Conservation (phyloP, 1,140 invertebrate genomes). For the Ruditapes philippinarum region DNA sequence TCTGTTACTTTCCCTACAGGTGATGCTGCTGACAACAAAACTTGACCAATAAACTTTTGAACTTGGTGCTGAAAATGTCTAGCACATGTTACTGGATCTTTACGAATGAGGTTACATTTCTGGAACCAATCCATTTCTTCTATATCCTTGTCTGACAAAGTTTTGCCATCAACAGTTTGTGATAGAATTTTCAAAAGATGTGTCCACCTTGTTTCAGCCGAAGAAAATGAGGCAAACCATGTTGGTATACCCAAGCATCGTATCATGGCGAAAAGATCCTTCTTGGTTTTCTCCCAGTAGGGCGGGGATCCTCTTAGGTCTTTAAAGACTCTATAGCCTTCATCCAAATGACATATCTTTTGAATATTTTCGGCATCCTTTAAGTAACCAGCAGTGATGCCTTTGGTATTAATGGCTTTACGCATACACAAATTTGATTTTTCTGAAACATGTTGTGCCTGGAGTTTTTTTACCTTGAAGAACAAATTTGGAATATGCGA, state of each 20-base stretch:
- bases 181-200: constrained; percentile 41
- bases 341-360: constrained; percentile 32
- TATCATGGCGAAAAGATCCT: constrained; percentile 59
- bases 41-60: constrained; percentile 41
- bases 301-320: constrained; percentile 42
- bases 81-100: constrained; percentile 71
- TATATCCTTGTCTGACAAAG: constrained; percentile 26
- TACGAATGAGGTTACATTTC: constrained; percentile 54
- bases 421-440: constrained; percentile 17
- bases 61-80: constrained; percentile 66
- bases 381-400: neutral
- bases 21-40: constrained; percentile 17
- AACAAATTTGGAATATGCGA: constrained; percentile 53
- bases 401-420: neutral
- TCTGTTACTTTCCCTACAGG: constrained; percentile 77
- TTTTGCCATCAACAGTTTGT: neutral
- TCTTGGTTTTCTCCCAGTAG: constrained; percentile 48
- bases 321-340: constrained; percentile 50
- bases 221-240: constrained; percentile 66
- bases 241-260: constrained; percentile 50
- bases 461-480: constrained; percentile 37
- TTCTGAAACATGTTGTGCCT: constrained; percentile 42
- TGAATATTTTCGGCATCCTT: neutral
- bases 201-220: constrained; percentile 57
- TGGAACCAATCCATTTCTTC: constrained; percentile 34